Evolutionary conservation across 2,113 vertebrate species (phyloP).

Genomic region (Grus americana): DNA sequence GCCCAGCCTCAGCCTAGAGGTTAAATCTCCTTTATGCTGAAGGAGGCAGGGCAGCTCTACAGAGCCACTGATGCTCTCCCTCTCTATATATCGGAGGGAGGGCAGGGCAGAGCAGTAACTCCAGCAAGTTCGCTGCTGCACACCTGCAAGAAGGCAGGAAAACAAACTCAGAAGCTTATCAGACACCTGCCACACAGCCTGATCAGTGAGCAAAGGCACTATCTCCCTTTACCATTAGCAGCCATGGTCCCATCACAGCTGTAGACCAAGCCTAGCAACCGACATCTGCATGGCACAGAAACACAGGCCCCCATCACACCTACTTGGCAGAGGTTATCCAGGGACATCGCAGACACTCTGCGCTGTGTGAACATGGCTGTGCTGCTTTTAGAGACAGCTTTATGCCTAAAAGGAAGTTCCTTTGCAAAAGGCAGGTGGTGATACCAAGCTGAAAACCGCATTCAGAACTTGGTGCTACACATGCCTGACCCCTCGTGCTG

Average conservation of each 20-base stretch:
- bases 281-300: neutral
- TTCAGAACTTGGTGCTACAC: neutral
- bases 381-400: neutral
- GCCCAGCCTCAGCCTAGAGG: neutral
- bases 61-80: neutral
- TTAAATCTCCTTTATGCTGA: neutral
- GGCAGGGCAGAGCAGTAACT: neutral
- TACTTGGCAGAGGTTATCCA: neutral
- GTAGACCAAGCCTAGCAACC: neutral
- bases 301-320: neutral
- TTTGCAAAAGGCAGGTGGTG: neutral
- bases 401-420: neutral
- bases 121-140: neutral
- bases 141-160: neutral
- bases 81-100: rapidly evolving
- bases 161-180: neutral
- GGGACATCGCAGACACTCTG: neutral
- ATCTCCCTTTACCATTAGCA: neutral
- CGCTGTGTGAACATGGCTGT: neutral
- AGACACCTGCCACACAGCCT: neutral
- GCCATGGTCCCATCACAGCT: rapidly evolving
- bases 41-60: neutral
- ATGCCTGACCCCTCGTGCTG: neutral
- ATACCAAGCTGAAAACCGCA: neutral
- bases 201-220: neutral